Base-by-base conservation (phyloP, 2,888 invertebrate genomes). In the Ectemnius cavifrons region DNA sequence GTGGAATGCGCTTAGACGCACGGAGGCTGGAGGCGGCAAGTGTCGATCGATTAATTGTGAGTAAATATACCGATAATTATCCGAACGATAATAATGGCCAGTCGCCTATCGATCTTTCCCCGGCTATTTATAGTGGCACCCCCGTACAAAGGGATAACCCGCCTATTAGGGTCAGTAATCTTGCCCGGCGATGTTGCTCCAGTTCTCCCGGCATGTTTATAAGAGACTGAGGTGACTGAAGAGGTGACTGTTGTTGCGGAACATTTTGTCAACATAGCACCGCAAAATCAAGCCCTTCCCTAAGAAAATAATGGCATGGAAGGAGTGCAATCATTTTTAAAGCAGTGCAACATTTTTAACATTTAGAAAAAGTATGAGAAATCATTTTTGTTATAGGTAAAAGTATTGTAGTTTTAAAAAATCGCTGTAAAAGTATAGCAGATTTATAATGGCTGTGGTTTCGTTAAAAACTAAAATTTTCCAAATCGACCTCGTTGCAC, bases 41-140 rank as follows among this genome's bases (percentile, higher is more conserved):
- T 14, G 16, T 52, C 52, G n/a, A 52, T 52, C 16, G 16, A 52
- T 52, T 52, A 52, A 52, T 52, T 52, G 16, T 14, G 16, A 52
- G 52, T 52, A 52, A 52, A 52, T 52, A 52, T 52, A 52, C 52
- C 52, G 16, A 16, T 52, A 52, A 52, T 52, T 52, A 52, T 52
- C 52, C n/a, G 14, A 52, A 52, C 14, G 52, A 52, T n/a, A 52
- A 52, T 52, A 52, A 52, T 52, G 52, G 52, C 14, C 52, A 52
- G 52, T 52, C 52, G n/a, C 14, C 52, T 13, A 52, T 52, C 52
- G 52, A 52, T 52, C 16, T 52, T 14, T 52, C 13, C 4, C 4
- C 14, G 4, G 14, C n/a, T 16, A 52, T 52, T 52, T 16, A 52
- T 52, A 52, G 16, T 52, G 52, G 52, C 14, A 52, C 52, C 37